Percentiles rank a stretch among this genome's conserved stretches.
Conservation (phyloP, 92 coral and sea anemone species). For the Phenganax stokvisi region DNA sequence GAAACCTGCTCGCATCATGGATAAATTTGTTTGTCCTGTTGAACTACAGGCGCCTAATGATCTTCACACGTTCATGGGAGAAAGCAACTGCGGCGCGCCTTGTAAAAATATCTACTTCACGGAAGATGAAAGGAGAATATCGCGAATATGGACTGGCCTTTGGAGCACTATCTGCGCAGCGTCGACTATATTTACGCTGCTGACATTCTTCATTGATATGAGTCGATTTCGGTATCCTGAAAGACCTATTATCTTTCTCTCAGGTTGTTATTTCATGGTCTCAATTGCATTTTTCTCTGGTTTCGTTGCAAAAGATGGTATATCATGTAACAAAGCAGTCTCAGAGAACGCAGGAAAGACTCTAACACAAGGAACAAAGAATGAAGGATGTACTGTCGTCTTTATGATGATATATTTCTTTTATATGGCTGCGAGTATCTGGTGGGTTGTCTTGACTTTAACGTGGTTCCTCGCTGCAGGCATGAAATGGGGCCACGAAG, state of each 20-base stretch:
- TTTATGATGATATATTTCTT: constrained; percentile 96
- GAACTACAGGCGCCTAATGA: constrained; percentile 69
- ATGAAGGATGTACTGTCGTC: constrained; percentile 91
- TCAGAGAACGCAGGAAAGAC: constrained; percentile 46
- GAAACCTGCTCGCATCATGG: constrained; percentile 33
- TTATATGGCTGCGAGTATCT: constrained; percentile 96
- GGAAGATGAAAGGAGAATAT: constrained; percentile 66
- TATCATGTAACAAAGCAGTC: constrained; percentile 73
- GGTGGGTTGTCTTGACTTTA: constrained; percentile 97
- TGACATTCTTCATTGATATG: constrained; percentile 90
- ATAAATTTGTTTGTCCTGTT: constrained; percentile 63
- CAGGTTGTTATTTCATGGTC: constrained; percentile 97
- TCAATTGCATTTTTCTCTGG: constrained; percentile 81
- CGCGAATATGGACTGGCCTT: constrained; percentile 91
- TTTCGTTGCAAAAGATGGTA: constrained; percentile 76
- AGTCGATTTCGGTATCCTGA: constrained; percentile 96
- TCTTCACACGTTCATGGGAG: constrained; percentile 73
- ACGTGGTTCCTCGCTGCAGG: constrained; percentile 99
- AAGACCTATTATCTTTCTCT: constrained; percentile 89
- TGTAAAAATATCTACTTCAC: constrained; percentile 90
- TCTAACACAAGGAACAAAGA: constrained; percentile 89
- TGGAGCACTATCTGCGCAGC: constrained; percentile 83
- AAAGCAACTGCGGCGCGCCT: constrained; percentile 69
- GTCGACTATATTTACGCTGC: constrained; percentile 81
- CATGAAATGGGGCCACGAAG: constrained; percentile 99